Conservation (phyloP, 2,797 vertebrate genomes). For the Lacerta viridis region DNA sequence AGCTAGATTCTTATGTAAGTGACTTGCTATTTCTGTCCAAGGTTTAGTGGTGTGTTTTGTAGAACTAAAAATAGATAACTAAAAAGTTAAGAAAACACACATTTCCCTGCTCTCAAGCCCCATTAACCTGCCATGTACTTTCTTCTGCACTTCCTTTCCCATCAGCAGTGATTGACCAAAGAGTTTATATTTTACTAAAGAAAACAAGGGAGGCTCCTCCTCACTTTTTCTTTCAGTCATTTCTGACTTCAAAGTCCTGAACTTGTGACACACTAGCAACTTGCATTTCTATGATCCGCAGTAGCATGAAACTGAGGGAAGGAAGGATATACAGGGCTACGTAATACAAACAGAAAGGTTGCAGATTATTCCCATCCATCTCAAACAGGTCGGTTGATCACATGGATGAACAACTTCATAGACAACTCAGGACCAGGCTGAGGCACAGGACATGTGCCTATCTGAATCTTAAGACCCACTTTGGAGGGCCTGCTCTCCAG, state of each 20-base stretch:
- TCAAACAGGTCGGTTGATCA: not conserved
- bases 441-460: too few relatives aligned
- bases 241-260: not conserved
- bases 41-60: conserved; percentile 56
- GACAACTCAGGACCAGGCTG: not conserved
- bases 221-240: conserved; percentile 7
- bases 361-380: not conserved
- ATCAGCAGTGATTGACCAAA: conserved; percentile 53
- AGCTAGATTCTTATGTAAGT: conserved; percentile 76
- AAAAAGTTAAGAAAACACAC: conserved; percentile 70
- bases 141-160: conserved; percentile 60
- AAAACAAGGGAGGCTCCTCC: not conserved
- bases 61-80: conserved; percentile 76
- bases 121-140: conserved; percentile 67
- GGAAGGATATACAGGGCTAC: not conserved
- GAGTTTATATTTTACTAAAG: conserved; percentile 46
- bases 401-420: not conserved
- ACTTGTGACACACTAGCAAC: not conserved
- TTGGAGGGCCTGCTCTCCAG: too few relatives aligned
- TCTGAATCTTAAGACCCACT: too few relatives aligned
- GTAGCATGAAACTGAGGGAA: not conserved
- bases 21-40: conserved; percentile 77
- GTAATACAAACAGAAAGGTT: not conserved
- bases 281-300: not conserved
- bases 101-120: conserved; percentile 71